A percentile compares a stretch with the other conserved stretches of the same genome.
Conservation (phyloP, 2,797 vertebrate species). For the Notoglanidium macrostoma region DNA sequence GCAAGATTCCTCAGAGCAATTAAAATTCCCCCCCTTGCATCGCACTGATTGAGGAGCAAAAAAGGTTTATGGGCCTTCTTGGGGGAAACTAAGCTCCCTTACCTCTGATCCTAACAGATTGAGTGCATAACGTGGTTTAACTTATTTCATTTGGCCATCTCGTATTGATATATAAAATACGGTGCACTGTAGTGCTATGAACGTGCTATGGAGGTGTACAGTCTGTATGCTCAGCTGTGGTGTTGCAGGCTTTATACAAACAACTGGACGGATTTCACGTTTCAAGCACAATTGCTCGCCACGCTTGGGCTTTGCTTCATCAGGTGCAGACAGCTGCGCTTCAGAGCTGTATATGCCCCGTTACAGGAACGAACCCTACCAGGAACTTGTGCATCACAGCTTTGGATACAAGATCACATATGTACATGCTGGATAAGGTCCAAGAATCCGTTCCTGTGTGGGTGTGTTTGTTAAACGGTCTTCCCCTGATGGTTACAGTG, state of each 20-base stretch:
- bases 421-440: background rate
- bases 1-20: conserved; percentile 58
- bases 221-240: conserved; percentile 32
- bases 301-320: conserved; percentile 37
- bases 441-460: background rate
- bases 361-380: conserved; percentile 29
- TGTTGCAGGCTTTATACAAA: conserved; percentile 34
- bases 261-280: conserved; percentile 33
- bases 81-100: background rate
- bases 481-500: background rate
- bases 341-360: conserved; percentile 13
- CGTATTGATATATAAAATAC: background rate
- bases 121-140: background rate
- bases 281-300: conserved; percentile 16
- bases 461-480: background rate
- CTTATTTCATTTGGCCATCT: background rate
- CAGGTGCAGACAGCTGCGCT: conserved; percentile 45
- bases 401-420: background rate
- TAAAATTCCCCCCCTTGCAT: conserved; percentile 60
- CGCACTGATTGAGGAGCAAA: conserved; percentile 38
- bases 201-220: background rate
- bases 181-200: background rate
- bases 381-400: conserved; percentile 29
- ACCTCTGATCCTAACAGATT: background rate
- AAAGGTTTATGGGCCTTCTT: background rate